Evolutionary conservation across 2,797 vertebrate genomes (phyloP), one percentile per base, ranked within the genome.

Genomic region (Argya squamiceps): DNA sequence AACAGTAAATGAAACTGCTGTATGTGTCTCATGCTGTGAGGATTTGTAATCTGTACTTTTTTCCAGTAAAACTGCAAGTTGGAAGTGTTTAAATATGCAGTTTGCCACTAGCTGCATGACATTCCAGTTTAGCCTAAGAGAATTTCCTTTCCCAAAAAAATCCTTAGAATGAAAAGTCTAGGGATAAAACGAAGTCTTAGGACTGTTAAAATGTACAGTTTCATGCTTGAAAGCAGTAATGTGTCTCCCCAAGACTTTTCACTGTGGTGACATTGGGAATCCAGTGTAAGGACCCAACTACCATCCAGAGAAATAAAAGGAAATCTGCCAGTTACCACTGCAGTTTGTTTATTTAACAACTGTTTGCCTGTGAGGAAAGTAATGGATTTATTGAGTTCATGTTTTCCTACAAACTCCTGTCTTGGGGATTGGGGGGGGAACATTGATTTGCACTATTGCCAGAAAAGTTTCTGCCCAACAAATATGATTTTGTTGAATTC

Each of bases 331-430:
- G 53, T 76, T 95, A 71, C 58, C 43, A 43, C 39, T 85, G 69
- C 23, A 67, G 79, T 68, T 79, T 68, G 63, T 92, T 93, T 94
- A 30, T 79, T 89, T 92, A 62, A 81, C 58, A 83, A 5, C 60
- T 71, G 13, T 58, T 68, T 58, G 76, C 64, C 68, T 88, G 49
- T 71, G 79, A 88, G 73, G 58, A 75, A 87, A 88, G 65, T 32
- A 91, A 67, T 64, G 60, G 68, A 55, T 94, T 88, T 86, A 74
- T 56, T 67, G 36, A 85, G 27, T 89, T 88, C 50, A 19, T 92
- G 79, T 90, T 88, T 95, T 95, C 85, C 58, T 85, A 3, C n/a
- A 68, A 85, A 80, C 58, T 90, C 27, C 58, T 78, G 49, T 90
- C 65, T 90, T 83, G 64, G 34, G 18, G 23, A 27, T 3, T 71